Evolutionary conservation across 2,888 invertebrate genomes (phyloP), one percentile per base, ranked within the genome.

Genomic region (Ceraclea dissimilis): DNA sequence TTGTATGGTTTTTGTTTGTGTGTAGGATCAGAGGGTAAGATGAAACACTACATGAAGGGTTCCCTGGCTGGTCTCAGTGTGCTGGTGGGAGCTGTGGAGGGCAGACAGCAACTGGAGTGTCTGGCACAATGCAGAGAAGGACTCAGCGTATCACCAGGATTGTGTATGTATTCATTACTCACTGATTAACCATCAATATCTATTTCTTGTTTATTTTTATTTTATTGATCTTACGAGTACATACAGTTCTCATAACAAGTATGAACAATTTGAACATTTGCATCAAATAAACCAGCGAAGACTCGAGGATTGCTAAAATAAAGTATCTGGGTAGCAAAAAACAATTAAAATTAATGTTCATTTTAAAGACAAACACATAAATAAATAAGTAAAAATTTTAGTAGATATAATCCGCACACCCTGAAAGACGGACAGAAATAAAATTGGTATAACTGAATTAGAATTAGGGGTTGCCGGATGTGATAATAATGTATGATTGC

Each of bases 31-130:
- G 93, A 93, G 65, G 86, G 86, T 70, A 88, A 88, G 68, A 89
- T 95, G 80, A 90, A 89, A 67, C 96, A 97, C 72, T 86, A 90
- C 71, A 84, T 93, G 74, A 85, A 75, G 62, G 94, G 94, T 62
- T 90, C 90, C 72, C 77, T 95, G 69, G 91, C 93, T 13, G 92
- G 93, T 0, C 79, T 95, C 61, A 89, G 89, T 31, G 82, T 93
- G 51, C 73, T 90, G 61, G 81, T 84, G 54, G 88, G 85, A n/a
- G 82, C 80, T 51, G 85, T 82, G 60, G 91, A 93, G 70, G 82
- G 85, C 53, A 78, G 85, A 0, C 79, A 83, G 54, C 89, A 90
- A 0, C 76, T 92, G 49, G 76, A 80, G 59, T 93, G 93, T 67
- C 74, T 90, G 56, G 87, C 91, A 62, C 84, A 85, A 64, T 92